Conservation (phyloP, 2,888 invertebrate species). For the Camptogramma bilineatum region DNA sequence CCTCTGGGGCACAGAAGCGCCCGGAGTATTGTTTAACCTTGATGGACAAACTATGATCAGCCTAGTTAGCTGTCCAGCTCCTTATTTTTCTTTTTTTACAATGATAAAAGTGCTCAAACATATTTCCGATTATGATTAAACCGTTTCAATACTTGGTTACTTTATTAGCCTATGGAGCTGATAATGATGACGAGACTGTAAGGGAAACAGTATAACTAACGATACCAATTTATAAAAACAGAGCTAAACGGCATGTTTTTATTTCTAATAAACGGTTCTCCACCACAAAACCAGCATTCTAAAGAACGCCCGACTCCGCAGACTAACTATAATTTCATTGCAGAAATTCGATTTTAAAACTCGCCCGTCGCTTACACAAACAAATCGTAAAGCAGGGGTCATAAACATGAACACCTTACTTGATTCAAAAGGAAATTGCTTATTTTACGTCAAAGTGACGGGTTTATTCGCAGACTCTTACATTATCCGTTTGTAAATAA, state of each 20-base stretch:
- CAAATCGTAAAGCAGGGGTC: conserved; percentile 77
- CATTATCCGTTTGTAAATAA: conserved; percentile 71
- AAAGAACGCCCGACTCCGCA: conserved; percentile 45
- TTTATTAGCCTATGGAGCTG: no score
- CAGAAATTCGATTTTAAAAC: conserved; percentile 73
- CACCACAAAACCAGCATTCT: background rate
- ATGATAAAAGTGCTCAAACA: no score
- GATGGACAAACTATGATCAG: no score
- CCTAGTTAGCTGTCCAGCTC: no score
- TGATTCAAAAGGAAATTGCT: conserved; percentile 83
- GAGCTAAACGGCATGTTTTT: background rate
- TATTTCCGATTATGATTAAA: no score
- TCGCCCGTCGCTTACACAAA: conserved; percentile 65
- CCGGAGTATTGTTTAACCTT: no score
- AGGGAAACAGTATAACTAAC: no score
- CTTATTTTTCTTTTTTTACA: no score
- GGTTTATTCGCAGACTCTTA: conserved; percentile 68
- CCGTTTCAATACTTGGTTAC: no score
- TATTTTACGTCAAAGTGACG: conserved; percentile 79
- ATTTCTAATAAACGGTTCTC: background rate
- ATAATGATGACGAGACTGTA: no score
- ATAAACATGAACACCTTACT: conserved; percentile 77
- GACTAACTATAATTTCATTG: conserved; percentile 59
- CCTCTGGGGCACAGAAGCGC: no score
- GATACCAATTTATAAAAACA: no score